Evolutionary conservation across 2,888 invertebrate species (phyloP).

Genomic region (Eupithecia centaureata): DNA sequence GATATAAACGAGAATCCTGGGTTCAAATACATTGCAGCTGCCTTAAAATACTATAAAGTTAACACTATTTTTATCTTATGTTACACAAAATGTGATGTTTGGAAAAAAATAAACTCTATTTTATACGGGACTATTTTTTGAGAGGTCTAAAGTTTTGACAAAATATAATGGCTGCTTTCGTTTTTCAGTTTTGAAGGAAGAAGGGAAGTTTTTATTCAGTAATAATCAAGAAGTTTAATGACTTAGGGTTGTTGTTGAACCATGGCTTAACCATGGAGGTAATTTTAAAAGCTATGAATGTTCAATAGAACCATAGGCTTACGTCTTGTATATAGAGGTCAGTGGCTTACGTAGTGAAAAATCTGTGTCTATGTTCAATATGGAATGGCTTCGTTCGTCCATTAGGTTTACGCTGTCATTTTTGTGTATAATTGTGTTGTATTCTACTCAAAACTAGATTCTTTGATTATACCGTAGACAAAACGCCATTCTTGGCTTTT

Average conservation of each 20-base stretch:
- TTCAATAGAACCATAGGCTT: no score
- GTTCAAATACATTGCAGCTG: conserved; percentile 46
- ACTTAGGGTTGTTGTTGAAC: background rate
- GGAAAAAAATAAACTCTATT: no score
- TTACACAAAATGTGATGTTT: conserved; percentile 19
- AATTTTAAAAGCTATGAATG: background rate
- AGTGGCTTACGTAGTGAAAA: no score
- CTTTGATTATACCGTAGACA: no score
- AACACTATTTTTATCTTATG: conserved; percentile 15
- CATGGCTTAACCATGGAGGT: background rate
- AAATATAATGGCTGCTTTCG: background rate
- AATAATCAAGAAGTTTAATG: background rate
- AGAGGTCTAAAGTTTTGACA: background rate
- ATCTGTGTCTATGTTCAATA: no score
- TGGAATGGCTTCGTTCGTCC: no score
- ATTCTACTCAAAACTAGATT: no score
- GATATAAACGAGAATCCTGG: conserved; percentile 42
- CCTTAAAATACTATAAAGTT: conserved; percentile 38
- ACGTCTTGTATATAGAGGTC: no score
- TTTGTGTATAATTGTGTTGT: no score
- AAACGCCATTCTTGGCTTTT: no score
- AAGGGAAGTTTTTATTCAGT: background rate
- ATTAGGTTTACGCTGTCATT: no score
- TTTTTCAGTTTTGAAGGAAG: background rate
- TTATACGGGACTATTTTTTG: background rate